Evolutionary conservation across 2,113 vertebrate genomes (phyloP), one percentile per base, ranked within the genome.

Genomic region (Thalassarche chlororhynchos): DNA sequence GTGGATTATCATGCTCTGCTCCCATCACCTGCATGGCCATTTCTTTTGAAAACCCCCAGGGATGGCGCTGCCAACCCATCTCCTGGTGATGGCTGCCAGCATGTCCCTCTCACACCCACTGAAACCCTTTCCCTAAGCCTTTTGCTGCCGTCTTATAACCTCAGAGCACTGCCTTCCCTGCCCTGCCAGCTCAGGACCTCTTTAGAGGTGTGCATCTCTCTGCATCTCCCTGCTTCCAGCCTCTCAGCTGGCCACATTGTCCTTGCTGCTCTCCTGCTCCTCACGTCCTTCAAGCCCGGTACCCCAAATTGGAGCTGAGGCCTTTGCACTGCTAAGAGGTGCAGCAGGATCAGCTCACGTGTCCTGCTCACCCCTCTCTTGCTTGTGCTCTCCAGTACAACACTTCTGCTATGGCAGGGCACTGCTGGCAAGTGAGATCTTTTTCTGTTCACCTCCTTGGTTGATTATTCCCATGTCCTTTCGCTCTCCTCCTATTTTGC

Each of bases 231-330:
- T 57, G 14, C 9, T 58, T 62, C 46, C 76, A 93, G 28, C 12
- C 62, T 54, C 64, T 38, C n/a, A 38, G 20, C 38, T 32, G 28
- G 14, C 20, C 64, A 24, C 2, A 1, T 16, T 38, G 12, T n/a
- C 44, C 34, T 80, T 69, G 21, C 44, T 65, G 58, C 34, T 85
- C 4, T 79, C n/a, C 61, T 78, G 29, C 14, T 79, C 11, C 25
- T 74, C 54, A 18, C 1, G 1, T 44, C 36, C 29, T 36, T 44
- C 57, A 72, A 44, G 8, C 9, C 9, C 0, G 0, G 18, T n/a
- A 76, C 9, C 12, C n/a, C 18, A 79, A 25, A 90, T 1, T 15
- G 17, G 19, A 85, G 28, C 51, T 20, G 57, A 82, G 19, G 49
- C 19, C 34, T 77, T 57, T 38, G 34, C 18, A 7, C 20, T 28